Conservation (phyloP, 2,888 invertebrate genomes). For the Neelides folsomi region DNA sequence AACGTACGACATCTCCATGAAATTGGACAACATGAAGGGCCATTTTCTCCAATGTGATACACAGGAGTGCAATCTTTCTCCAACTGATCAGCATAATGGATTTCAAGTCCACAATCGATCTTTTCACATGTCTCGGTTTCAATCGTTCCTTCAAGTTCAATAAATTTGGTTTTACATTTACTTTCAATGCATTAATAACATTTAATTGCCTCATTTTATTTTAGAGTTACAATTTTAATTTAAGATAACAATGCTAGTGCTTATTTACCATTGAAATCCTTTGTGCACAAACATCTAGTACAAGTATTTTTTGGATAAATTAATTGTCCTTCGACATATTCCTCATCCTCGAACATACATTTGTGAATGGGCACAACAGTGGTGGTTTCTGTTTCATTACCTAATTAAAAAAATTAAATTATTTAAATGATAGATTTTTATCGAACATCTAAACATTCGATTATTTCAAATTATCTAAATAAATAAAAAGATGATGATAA, state of each 20-base stretch:
- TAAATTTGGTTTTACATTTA: no score
- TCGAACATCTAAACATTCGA: no score
- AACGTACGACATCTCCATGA: conserved; percentile 32
- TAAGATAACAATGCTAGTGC: no score
- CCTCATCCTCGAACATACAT: conserved; percentile 21
- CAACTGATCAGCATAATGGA: conserved; percentile 27
- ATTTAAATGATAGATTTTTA: no score
- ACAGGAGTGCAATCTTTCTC: conserved; percentile 31
- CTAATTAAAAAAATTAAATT: not conserved
- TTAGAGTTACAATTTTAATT: not conserved
- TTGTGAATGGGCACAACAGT: conserved; percentile 4
- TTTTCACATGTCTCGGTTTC: conserved; percentile 23
- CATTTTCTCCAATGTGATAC: conserved; percentile 21
- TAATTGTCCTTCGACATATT: conserved; percentile 23
- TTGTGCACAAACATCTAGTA: conserved; percentile 22
- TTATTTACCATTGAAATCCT: conserved; percentile 24
- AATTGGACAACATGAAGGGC: conserved; percentile 29
- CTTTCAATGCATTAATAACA: not conserved
- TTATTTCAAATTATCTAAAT: no score
- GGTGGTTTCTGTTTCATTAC: conserved; percentile 6
- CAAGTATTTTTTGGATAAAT: conserved; percentile 27
- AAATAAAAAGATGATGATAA: not conserved
- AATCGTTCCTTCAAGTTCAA: conserved; percentile 11
- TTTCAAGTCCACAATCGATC: conserved; percentile 31
- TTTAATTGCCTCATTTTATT: not conserved